A percentile compares a stretch with the other conserved stretches of the same genome.
Evolutionary conservation across 2,888 invertebrate genomes (phyloP).

Genomic region (Stegana nigrithorax): DNA sequence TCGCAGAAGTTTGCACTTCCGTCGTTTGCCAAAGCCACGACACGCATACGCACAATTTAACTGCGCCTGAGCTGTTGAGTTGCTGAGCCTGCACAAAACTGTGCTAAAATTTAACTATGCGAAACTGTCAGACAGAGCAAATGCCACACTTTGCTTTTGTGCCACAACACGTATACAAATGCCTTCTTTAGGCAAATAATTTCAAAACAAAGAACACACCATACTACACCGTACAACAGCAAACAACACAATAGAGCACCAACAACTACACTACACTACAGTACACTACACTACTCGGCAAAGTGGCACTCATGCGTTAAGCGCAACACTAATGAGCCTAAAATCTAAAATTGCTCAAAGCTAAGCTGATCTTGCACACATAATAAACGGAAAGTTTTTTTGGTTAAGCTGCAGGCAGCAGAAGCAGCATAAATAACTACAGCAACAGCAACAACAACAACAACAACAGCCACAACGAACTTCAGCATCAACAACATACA

Average conservation of each 20-base stretch:
- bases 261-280: not conserved
- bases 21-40: too few species aligned
- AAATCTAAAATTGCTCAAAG: conserved; percentile 22
- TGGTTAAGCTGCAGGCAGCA: too few species aligned
- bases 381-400: too few species aligned
- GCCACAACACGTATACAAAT: not conserved
- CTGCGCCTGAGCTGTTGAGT: too few species aligned
- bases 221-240: not conserved
- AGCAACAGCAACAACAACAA: not conserved
- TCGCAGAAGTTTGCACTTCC: too few species aligned
- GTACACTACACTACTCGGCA: not conserved
- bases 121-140: too few species aligned
- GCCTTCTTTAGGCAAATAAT: too few species aligned
- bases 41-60: conserved; percentile 1
- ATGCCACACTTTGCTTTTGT: conserved; percentile 3
- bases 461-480: not conserved
- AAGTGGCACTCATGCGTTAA: conserved; percentile 1
- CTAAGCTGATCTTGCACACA: not conserved
- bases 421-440: not conserved
- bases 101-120: not conserved
- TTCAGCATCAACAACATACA: not conserved
- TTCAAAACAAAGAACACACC: too few species aligned
- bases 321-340: conserved; percentile 11
- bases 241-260: not conserved
- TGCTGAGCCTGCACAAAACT: not conserved